Percentiles rank a stretch among this genome's conserved stretches.
Evolutionary conservation across 2,888 invertebrate species (phyloP).

Genomic region (Pyrrhosoma nymphula): DNA sequence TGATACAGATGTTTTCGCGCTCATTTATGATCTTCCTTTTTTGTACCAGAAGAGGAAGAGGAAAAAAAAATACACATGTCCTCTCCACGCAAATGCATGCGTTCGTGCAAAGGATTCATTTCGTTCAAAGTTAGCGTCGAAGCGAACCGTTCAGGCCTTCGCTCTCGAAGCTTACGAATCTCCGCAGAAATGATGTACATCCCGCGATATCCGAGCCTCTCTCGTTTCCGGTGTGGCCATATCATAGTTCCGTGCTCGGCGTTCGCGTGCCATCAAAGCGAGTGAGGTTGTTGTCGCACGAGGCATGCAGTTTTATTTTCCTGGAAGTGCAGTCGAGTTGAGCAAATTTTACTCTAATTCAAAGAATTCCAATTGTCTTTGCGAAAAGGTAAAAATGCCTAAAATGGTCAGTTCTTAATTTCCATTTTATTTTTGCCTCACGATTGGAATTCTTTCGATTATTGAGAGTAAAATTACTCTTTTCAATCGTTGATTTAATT

Average conservation of each 20-base stretch:
- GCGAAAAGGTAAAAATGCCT: no score
- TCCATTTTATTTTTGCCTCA: no score
- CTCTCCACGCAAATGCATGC: background rate
- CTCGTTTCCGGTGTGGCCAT: background rate
- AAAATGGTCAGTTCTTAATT: no score
- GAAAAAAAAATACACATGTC: background rate
- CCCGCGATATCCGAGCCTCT: background rate
- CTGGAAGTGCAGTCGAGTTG: no score
- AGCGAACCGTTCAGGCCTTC: background rate
- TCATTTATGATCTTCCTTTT: background rate
- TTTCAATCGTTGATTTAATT: no score
- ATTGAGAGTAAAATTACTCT: no score
- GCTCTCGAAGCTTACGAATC: background rate
- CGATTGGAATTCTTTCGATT: no score
- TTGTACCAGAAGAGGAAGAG: background rate
- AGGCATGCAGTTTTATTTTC: background rate
- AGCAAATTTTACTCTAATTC: no score
- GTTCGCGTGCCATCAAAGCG: background rate
- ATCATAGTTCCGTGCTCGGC: background rate
- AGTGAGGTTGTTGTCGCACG: background rate
- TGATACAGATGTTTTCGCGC: slow-evolving; percentile 53
- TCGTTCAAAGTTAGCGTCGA: background rate
- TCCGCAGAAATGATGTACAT: background rate
- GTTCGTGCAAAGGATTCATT: background rate
- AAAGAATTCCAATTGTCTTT: no score